Conservation (phyloP, 1,140 invertebrate species). For the Drosophila ercepeae region DNA sequence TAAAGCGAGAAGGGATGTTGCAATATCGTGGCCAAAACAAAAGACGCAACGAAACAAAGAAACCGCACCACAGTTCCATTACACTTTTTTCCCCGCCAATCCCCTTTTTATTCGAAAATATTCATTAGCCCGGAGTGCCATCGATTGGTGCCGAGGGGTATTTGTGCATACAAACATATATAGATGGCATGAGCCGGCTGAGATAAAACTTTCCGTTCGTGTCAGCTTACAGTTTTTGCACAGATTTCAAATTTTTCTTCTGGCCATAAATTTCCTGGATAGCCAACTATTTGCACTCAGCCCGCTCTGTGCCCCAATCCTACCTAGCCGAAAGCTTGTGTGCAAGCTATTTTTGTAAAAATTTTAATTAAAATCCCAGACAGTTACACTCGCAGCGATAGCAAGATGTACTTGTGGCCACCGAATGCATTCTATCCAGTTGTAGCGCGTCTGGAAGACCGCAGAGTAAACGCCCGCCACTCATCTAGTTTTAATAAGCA, state of each 20-base stretch:
- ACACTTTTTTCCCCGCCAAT: constrained; percentile 16
- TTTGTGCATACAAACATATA: neutral
- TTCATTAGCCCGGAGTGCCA: constrained; percentile 65
- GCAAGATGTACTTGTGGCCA: constrained; percentile 13
- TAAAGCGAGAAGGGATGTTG: neutral
- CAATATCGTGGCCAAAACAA: constrained; percentile 26
- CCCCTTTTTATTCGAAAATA: constrained; percentile 53
- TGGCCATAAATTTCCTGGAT: constrained; percentile 70
- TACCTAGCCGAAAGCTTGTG: neutral
- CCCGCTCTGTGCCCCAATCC: constrained; percentile 1
- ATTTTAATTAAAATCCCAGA: constrained; percentile 80
- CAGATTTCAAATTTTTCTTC: constrained; percentile 55
- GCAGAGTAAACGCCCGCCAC: constrained; percentile 29
- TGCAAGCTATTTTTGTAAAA: constrained; percentile 69
- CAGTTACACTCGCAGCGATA: constrained; percentile 60
- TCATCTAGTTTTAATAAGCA: constrained; percentile 19
- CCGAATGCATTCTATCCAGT: constrained; percentile 6
- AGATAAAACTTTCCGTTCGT: constrained; percentile 61
- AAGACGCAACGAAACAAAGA: constrained; percentile 62
- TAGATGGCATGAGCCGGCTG: constrained; percentile 2
- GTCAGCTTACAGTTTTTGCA: constrained; percentile 70
- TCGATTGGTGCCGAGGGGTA: constrained; percentile 37
- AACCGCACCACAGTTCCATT: constrained; percentile 64
- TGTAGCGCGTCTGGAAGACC: constrained; percentile 51
- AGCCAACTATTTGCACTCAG: constrained; percentile 65